Evolutionary conservation across 1,140 invertebrate genomes (phyloP).

Genomic region (Ruditapes philippinarum): DNA sequence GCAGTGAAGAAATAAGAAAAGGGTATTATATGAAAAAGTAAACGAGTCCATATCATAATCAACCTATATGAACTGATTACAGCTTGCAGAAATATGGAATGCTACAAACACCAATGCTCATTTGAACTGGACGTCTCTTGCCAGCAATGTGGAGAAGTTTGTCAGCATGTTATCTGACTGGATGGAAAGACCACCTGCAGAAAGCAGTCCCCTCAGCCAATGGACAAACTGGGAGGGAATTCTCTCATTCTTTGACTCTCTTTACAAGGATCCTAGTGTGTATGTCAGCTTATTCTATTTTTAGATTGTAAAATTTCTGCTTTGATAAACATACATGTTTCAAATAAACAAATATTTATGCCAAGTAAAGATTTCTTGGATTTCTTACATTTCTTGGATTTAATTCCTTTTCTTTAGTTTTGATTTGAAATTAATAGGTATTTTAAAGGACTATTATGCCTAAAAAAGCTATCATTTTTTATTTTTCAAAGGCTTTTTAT

Average conservation of each 20-base stretch:
- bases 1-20: too few species aligned
- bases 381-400: neutral
- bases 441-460: too few species aligned
- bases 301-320: too few species aligned
- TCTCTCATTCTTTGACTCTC: neutral
- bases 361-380: neutral
- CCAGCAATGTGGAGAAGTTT: slow-evolving; percentile 14
- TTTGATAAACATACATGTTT: neutral
- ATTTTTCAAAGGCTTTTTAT: too few species aligned
- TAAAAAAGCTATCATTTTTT: too few species aligned
- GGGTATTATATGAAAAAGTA: too few species aligned
- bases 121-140: slow-evolving; percentile 16
- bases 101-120: neutral
- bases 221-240: slow-evolving; percentile 8
- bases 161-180: slow-evolving; percentile 2
- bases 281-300: neutral
- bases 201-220: neutral
- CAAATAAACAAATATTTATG: neutral
- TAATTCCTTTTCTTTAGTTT: too few species aligned
- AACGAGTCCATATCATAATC: too few species aligned
- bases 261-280: slow-evolving; percentile 6
- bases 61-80: too few species aligned
- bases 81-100: slow-evolving; percentile 36
- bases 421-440: too few species aligned
- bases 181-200: neutral